phyloP scores from a whole-genome alignment of 2,113 vertebrate species.

The Leiothrix lutea region DNA sequence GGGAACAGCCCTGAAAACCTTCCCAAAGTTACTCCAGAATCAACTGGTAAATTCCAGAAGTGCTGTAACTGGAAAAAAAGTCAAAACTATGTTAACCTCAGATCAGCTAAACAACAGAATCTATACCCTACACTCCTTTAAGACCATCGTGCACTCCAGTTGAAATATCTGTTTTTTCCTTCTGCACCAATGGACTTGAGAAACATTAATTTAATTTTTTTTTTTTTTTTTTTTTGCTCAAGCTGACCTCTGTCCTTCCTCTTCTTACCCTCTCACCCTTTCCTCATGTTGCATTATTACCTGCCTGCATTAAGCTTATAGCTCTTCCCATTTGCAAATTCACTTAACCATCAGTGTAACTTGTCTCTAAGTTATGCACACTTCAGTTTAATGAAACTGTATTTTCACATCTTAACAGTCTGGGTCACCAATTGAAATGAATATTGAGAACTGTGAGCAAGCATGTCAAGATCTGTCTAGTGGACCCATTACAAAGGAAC shows the following conservation, averaged over 20 bases:
- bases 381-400: slow-evolving; percentile 22
- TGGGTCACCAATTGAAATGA: background rate
- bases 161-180: background rate
- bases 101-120: background rate
- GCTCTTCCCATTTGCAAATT: background rate
- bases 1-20: background rate
- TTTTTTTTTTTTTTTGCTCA: background rate
- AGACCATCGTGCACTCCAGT: background rate
- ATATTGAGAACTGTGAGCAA: slow-evolving; percentile 9
- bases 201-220: background rate
- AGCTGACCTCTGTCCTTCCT: background rate
- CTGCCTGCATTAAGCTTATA: background rate
- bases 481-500: background rate
- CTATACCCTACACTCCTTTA: background rate
- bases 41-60: background rate
- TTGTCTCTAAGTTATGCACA: background rate
- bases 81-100: background rate
- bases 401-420: background rate
- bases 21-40: background rate
- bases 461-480: background rate
- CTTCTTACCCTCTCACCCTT: background rate
- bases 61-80: background rate
- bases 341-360: background rate
- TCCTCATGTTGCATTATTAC: background rate
- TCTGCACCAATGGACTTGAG: background rate